These are phyloP conservation scores for Sebastes baramenuke DNA, from an alignment of 2,797 vertebrate genomes.

Conservation along the genomic window DNA sequence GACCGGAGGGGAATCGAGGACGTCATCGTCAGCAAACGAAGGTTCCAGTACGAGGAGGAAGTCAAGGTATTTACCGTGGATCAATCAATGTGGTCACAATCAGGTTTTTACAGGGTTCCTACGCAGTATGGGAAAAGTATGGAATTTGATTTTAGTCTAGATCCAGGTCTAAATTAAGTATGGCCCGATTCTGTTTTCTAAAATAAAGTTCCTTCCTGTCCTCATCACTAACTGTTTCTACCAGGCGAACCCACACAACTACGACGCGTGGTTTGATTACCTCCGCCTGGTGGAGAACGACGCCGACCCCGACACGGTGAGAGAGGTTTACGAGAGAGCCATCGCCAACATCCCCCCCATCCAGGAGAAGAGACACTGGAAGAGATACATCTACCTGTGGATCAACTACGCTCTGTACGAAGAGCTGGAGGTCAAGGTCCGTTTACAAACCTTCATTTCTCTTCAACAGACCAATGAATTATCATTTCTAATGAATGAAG, in stretches of 20 bases:
- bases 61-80: constrained; percentile 87
- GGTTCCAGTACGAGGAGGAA: constrained; percentile 98
- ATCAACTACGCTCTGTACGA: constrained; percentile 96
- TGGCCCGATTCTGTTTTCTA: no score
- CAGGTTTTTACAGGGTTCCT: not conserved
- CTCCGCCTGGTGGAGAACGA: constrained; percentile 96
- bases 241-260: constrained; percentile 97
- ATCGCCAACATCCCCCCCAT: constrained; percentile 94
- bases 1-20: constrained; percentile 96
- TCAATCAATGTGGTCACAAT: not conserved
- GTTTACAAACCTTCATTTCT: not conserved
- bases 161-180: no score
- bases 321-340: constrained; percentile 95
- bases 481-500: not conserved
- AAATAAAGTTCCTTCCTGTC: not conserved
- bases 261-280: constrained; percentile 98
- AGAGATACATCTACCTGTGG: constrained; percentile 97
- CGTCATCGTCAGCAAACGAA: constrained; percentile 95
- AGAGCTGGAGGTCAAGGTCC: constrained; percentile 95
- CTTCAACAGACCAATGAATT: not conserved
- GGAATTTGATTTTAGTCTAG: no score
- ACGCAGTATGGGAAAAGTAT: no score
- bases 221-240: not conserved
- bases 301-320: constrained; percentile 86
- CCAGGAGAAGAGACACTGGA: constrained; percentile 98